phyloP scores from a whole-genome alignment of 2,888 invertebrate genomes.

The Erebia aethiops region DNA sequence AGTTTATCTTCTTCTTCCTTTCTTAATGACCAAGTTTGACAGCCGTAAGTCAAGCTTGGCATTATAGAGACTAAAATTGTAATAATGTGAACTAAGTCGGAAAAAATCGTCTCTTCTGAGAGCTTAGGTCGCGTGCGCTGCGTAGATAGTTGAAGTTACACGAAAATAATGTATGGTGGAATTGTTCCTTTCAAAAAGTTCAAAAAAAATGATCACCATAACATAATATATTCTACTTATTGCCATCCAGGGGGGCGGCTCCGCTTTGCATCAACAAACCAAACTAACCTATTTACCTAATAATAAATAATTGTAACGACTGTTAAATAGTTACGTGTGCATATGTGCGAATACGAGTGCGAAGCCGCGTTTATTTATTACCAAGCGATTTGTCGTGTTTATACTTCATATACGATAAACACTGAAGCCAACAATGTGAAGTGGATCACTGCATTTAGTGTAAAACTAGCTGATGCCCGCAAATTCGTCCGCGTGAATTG shows the following conservation, averaged over 20 bases:
- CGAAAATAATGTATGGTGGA: no score
- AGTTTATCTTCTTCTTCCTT: no score
- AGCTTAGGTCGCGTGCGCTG: no score
- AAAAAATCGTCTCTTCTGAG: no score
- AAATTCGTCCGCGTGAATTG: no score
- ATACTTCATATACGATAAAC: constrained; percentile 4
- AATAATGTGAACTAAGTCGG: no score
- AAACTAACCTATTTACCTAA: background rate
- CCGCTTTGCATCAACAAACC: background rate
- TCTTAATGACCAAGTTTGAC: no score
- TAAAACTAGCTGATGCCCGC: background rate
- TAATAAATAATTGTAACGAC: background rate
- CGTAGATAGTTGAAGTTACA: no score
- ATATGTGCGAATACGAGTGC: constrained; percentile 9
- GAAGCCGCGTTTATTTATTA: constrained; percentile 12
- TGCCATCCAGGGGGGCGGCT: constrained; percentile 19
- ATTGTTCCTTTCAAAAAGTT: no score
- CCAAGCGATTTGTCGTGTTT: constrained; percentile 17
- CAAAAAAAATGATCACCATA: no score
- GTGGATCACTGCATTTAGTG: constrained; percentile 12
- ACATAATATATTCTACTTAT: constrained; percentile 15
- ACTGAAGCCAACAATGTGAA: constrained; percentile 13
- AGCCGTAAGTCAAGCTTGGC: no score
- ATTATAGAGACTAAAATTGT: no score
- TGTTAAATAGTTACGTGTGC: background rate